phyloP scores from a whole-genome alignment of 2,113 vertebrate genomes.

The Pangasianodon gigas region DNA sequence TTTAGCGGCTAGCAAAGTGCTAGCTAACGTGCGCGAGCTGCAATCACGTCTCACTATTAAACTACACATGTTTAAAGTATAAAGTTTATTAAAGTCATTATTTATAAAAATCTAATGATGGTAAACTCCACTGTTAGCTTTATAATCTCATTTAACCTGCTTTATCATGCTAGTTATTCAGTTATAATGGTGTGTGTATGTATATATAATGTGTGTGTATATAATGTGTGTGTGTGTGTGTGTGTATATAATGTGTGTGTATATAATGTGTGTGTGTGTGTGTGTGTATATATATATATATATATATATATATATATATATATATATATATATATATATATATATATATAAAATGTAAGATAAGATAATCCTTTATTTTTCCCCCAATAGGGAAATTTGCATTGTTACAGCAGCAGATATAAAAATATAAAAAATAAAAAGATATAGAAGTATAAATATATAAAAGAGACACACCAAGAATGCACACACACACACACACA shows the following conservation, averaged over 20 bases:
- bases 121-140: not conserved
- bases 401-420: too few relatives aligned
- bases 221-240: not conserved
- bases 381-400: too few relatives aligned
- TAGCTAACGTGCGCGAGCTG: constrained; percentile 7
- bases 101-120: not conserved
- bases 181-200: constrained; percentile 10
- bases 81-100: not conserved
- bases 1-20: not conserved
- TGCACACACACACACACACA: too few relatives aligned
- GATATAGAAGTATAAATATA: too few relatives aligned
- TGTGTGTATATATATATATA: not conserved
- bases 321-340: too few relatives aligned
- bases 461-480: too few relatives aligned
- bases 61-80: not conserved
- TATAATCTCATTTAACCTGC: not conserved
- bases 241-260: too few relatives aligned
- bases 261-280: not conserved
- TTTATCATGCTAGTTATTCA: not conserved
- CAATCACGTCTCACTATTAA: not conserved
- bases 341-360: too few relatives aligned
- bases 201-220: too few relatives aligned
- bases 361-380: too few relatives aligned
- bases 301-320: too few relatives aligned
- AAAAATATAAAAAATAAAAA: too few relatives aligned